Evolutionary conservation across 1,140 invertebrate species (phyloP).

Genomic region (Ceratoteleas bidentatus): DNA sequence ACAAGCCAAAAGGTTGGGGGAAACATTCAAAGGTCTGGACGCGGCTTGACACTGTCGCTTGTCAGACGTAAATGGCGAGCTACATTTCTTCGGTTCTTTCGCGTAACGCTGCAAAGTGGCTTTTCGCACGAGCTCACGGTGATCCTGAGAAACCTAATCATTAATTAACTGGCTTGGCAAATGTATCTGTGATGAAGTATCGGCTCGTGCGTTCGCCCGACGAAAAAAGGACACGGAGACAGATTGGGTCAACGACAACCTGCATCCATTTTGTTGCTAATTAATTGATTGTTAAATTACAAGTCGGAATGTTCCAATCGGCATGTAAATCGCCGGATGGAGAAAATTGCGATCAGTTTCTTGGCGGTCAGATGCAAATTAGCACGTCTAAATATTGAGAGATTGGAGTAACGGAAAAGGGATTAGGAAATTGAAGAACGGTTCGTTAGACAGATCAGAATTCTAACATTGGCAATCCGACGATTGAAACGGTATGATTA

Average conservation of each 20-base stretch:
- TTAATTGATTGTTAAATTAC: too few relatives aligned
- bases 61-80: slow-evolving; percentile 53
- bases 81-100: slow-evolving; percentile 50
- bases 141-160: slow-evolving; percentile 62
- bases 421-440: too few relatives aligned
- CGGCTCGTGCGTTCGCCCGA: slow-evolving; percentile 15
- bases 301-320: too few relatives aligned
- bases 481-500: too few relatives aligned
- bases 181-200: slow-evolving; percentile 48
- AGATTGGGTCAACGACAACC: neutral
- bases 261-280: too few relatives aligned
- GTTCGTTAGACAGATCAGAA: too few relatives aligned
- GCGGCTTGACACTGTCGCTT: slow-evolving; percentile 42
- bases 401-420: too few relatives aligned
- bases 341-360: too few relatives aligned
- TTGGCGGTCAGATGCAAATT: too few relatives aligned
- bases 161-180: slow-evolving; percentile 70
- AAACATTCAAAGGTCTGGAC: slow-evolving; percentile 39
- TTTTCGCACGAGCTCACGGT: slow-evolving; percentile 43
- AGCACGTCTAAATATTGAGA: too few relatives aligned
- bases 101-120: slow-evolving; percentile 35
- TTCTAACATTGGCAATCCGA: too few relatives aligned
- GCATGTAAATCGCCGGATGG: too few relatives aligned
- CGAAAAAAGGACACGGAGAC: slow-evolving; percentile 6
- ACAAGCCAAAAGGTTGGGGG: slow-evolving; percentile 40